A percentile compares a stretch with the other conserved stretches of the same genome.
Evolutionary conservation across 2,888 invertebrate genomes (phyloP).

Genomic region (Embidobia sp.): DNA sequence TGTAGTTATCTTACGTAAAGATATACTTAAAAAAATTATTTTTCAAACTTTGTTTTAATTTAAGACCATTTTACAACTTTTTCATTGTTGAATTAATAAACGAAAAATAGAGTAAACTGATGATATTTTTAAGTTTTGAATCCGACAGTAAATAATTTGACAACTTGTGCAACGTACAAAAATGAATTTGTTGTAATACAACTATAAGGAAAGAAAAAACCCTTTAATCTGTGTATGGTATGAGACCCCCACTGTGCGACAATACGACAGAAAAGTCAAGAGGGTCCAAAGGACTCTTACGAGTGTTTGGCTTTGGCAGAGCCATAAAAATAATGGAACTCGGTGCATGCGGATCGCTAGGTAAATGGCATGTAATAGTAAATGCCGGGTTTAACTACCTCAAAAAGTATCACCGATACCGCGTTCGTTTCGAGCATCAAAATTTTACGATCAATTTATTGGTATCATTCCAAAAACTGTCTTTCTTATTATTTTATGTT

Average conservation of each 20-base stretch:
- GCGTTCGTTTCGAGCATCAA: constrained; percentile 32
- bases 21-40: too few relatives aligned
- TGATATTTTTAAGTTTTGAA: too few relatives aligned
- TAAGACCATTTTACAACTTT: too few relatives aligned
- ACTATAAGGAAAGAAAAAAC: constrained; percentile 14
- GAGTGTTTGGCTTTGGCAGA: constrained; percentile 75
- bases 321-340: constrained; percentile 79
- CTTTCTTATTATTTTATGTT: neutral
- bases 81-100: too few relatives aligned
- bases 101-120: too few relatives aligned
- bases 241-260: constrained; percentile 64
- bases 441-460: constrained; percentile 54
- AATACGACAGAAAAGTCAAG: constrained; percentile 67
- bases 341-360: constrained; percentile 73
- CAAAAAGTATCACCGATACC: constrained; percentile 55
- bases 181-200: constrained; percentile 18
- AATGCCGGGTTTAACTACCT: constrained; percentile 66
- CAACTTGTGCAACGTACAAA: too few relatives aligned
- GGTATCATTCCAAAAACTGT: constrained; percentile 11
- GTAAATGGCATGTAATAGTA: constrained; percentile 78
- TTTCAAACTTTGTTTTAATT: too few relatives aligned
- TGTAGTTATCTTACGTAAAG: too few relatives aligned
- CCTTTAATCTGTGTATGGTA: constrained; percentile 18
- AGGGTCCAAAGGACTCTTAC: constrained; percentile 70
- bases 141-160: too few relatives aligned